Base-by-base conservation (phyloP, 2,797 vertebrate genomes). In the Centropyge bicolor region DNA sequence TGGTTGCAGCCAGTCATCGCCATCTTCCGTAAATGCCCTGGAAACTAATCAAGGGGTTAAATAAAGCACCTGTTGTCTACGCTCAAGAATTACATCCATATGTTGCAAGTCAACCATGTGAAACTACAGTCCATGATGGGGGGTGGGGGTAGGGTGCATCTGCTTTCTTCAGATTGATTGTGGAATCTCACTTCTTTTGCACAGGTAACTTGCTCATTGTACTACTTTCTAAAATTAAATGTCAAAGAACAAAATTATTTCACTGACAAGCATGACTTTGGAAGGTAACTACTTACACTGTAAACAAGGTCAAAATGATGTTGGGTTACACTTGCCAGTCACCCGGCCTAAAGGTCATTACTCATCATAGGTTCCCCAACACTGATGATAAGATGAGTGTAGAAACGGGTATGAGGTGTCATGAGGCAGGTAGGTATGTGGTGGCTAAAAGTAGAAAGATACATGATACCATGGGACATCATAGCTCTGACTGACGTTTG, bases 361-460 rank as follows among this genome's bases (percentile, higher is more conserved):
- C 22, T 27, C 13, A 24, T 49, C 9, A 10, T n/a, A 20, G 48
- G 8, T 49, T 51, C 6, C 31, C 38, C 9, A 43, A 11, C 38
- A 56, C n/a, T 31, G 19, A 27, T 22, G 5, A 19, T 55, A 43
- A n/a, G 12, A 8, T 56, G 16, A 49, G 14, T 43, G 12, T 74
- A 41, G 54, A 38, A 69, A 57, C 43, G 35, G 17, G 64, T 16
- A 43, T 52, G 54, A 65, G 49, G 20, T 46, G 70, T 80, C 70
- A 74, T 52, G 41, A 60, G 51, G 65, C 22, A 43, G 70, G 70
- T 69, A 46, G 36, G 24, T 27, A 14, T 40, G 12, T 24, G 46
- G 22, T 55, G 14, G 49, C 68, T 88, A 83, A 76, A 85, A 78
- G 64, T 80, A 76, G 74, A 66, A 66, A 72, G 38, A 59, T 48